A percentile compares a stretch with the other conserved stretches of the same genome.
These are phyloP conservation scores for Apotomis turbidana DNA, from an alignment of 2,888 invertebrate species.

Conservation along the genomic window DNA sequence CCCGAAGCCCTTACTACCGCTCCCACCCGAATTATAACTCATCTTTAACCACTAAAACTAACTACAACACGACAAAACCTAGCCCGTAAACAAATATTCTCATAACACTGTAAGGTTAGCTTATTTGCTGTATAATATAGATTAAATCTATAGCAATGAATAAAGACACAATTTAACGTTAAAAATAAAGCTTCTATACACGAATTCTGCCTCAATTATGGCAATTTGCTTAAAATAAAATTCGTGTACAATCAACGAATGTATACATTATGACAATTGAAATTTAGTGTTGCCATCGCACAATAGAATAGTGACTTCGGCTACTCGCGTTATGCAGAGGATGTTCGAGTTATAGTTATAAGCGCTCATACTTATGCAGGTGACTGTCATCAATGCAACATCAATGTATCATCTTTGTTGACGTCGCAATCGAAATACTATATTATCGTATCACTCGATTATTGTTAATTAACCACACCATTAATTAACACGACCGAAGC, in stretches of 20 bases:
- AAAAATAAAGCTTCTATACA: background rate
- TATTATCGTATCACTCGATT: background rate
- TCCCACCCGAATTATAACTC: constrained; percentile 87
- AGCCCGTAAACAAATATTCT: constrained; percentile 41
- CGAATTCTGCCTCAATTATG: background rate
- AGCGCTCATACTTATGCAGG: background rate
- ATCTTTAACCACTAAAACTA: constrained; percentile 61
- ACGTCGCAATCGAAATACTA: constrained; percentile 4
- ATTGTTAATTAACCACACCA: background rate
- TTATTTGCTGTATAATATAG: background rate
- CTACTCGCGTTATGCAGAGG: too few species aligned
- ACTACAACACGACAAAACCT: constrained; percentile 42
- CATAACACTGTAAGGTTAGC: constrained; percentile 39
- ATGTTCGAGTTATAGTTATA: constrained; percentile 7
- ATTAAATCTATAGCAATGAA: background rate
- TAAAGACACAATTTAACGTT: background rate
- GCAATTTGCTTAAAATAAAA: constrained; percentile 21
- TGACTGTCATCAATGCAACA: background rate
- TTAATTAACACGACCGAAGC: background rate
- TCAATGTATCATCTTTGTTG: too few species aligned
- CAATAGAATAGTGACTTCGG: background rate
- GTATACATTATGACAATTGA: constrained; percentile 35
- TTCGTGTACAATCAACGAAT: constrained; percentile 36
- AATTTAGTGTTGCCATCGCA: constrained; percentile 19
- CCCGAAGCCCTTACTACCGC: constrained; percentile 87